phyloP scores from a whole-genome alignment of 2,888 invertebrate species.

The Acanthosepion esculentum region DNA sequence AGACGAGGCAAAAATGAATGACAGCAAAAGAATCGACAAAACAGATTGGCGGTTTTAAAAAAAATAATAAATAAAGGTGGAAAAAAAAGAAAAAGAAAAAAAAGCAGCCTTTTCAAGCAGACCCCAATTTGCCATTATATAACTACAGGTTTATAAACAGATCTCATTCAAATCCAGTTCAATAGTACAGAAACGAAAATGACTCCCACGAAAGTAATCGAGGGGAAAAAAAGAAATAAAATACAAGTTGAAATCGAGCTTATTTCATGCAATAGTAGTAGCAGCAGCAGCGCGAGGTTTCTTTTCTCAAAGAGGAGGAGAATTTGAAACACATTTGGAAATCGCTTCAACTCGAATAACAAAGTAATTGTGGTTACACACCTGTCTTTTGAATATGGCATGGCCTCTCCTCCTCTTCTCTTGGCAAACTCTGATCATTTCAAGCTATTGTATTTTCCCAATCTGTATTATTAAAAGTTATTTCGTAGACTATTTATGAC shows the following conservation, averaged over 20 bases:
- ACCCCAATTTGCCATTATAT: too few relatives aligned
- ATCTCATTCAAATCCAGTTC: too few relatives aligned
- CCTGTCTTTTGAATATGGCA: conserved; percentile 61
- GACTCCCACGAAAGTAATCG: too few relatives aligned
- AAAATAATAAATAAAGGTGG: too few relatives aligned
- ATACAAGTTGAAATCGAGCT: not conserved
- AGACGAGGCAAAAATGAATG: too few relatives aligned
- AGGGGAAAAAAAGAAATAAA: not conserved
- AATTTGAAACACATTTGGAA: too few relatives aligned
- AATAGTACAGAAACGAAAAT: too few relatives aligned
- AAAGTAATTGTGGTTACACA: conserved; percentile 48
- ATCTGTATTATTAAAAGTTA: not conserved
- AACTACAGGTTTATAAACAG: too few relatives aligned
- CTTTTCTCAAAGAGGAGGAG: not conserved
- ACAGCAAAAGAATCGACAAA: too few relatives aligned
- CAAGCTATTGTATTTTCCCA: conserved; percentile 36
- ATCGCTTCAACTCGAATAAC: not conserved
- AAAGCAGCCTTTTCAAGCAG: too few relatives aligned
- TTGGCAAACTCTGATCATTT: conserved; percentile 42
- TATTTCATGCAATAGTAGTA: not conserved
- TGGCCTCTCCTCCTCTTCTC: conserved; percentile 52
- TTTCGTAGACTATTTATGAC: conserved; percentile 42
- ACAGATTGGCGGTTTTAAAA: too few relatives aligned
- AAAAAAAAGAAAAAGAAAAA: too few relatives aligned
- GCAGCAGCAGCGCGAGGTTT: not conserved